Conservation (phyloP, 2,113 vertebrate genomes). For the Corapipo altera region DNA sequence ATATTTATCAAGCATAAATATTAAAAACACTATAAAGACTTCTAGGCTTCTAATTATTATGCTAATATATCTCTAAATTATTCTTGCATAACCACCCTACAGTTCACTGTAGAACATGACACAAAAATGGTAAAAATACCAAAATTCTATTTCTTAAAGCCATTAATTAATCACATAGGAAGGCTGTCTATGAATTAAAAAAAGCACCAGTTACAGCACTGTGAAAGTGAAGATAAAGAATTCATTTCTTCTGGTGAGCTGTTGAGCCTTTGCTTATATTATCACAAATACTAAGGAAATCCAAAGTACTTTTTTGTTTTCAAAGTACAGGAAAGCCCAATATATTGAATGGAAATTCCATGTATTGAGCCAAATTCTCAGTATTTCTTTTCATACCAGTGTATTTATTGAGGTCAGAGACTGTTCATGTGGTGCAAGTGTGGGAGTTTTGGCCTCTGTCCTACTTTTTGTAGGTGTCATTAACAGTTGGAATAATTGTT, state of each 20-base stretch:
- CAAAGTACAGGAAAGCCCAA: not conserved
- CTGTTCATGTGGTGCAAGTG: not conserved
- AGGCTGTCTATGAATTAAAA: not conserved
- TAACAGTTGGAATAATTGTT: not conserved
- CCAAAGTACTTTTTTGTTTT: not conserved
- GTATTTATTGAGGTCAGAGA: not conserved
- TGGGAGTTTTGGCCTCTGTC: not conserved
- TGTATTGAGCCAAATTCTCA: not conserved
- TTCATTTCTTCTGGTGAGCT: conserved; percentile 2
- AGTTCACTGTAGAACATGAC: conserved; percentile 43
- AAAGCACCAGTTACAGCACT: not conserved
- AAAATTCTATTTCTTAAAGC: conserved; percentile 18
- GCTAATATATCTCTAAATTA: conserved; percentile 69
- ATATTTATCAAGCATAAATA: conserved; percentile 73
- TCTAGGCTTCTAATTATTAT: conserved; percentile 70
- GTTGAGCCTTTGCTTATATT: not conserved
- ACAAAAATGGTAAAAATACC: conserved; percentile 42
- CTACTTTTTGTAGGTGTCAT: not conserved
- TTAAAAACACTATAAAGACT: conserved; percentile 68
- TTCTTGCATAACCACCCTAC: conserved; percentile 30
- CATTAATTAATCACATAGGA: conserved; percentile 36
- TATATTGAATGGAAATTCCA: not conserved
- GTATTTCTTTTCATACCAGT: not conserved
- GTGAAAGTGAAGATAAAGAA: not conserved
- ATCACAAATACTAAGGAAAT: not conserved